These are phyloP conservation scores for Knipowitschia caucasica DNA, from an alignment of 2,797 vertebrate species.

Conservation along the genomic window DNA sequence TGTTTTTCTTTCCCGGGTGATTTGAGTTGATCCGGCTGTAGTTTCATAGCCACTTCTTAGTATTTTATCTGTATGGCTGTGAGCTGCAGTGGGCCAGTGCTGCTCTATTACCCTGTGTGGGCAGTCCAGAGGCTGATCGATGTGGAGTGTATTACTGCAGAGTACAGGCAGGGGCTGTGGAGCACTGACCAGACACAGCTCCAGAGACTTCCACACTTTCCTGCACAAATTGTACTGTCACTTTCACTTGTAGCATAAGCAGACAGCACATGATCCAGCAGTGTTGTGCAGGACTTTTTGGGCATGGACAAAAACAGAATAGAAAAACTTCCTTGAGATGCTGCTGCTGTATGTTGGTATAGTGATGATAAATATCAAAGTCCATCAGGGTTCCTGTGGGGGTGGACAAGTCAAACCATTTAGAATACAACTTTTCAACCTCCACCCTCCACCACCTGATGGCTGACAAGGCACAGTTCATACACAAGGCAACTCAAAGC, in stretches of 20 bases:
- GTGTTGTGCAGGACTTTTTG: too few species aligned
- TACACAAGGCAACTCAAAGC: too few species aligned
- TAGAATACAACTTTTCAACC: too few species aligned
- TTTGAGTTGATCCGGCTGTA: background rate
- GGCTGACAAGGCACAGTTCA: too few species aligned
- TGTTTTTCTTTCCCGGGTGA: background rate
- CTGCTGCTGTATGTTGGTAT: too few species aligned
- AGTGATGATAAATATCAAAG: too few species aligned
- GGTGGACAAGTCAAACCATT: too few species aligned
- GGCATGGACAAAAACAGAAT: too few species aligned
- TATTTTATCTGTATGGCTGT: conserved; percentile 15
- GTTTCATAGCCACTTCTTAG: conserved; percentile 6
- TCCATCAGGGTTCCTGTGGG: too few species aligned
- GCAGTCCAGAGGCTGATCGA: conserved; percentile 42
- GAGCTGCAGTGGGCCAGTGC: conserved; percentile 4
- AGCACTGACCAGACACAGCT: conserved; percentile 18
- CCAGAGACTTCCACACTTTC: background rate
- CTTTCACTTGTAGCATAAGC: background rate
- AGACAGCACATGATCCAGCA: background rate
- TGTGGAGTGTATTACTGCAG: conserved; percentile 35
- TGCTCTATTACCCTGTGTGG: conserved; percentile 44
- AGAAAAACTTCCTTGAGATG: too few species aligned
- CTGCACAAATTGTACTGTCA: background rate
- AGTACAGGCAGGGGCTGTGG: conserved; percentile 31
- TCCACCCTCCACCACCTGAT: too few species aligned